Conservation (phyloP, 1,140 invertebrate species). For the Fragariocoptes setiger region DNA sequence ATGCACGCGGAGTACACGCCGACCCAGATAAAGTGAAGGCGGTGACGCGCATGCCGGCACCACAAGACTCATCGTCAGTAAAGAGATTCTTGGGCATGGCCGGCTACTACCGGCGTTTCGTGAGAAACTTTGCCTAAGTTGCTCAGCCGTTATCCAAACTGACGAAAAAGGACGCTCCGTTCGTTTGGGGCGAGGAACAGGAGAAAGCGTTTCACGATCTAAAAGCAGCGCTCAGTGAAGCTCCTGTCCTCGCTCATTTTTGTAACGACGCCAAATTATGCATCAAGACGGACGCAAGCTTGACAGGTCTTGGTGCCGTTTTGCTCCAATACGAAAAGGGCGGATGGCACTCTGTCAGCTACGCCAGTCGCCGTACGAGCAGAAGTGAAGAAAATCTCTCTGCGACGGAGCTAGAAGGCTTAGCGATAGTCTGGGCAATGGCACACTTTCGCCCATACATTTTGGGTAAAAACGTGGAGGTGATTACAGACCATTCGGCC, state of each 20-base stretch:
- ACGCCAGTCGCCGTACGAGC: constrained; percentile 5
- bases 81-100: no score
- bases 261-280: not conserved
- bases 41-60: not conserved
- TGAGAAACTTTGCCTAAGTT: constrained; percentile 8
- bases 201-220: not conserved
- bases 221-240: not conserved
- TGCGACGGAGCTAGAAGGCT: no score
- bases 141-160: constrained; percentile 9
- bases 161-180: constrained; percentile 10
- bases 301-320: constrained; percentile 5
- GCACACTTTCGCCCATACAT: no score
- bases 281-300: constrained; percentile 10
- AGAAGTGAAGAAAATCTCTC: no score
- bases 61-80: not conserved
- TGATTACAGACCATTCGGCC: no score
- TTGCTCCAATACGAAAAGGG: constrained; percentile 2
- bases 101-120: constrained; percentile 9
- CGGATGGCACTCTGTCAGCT: constrained; percentile 2
- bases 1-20: not conserved
- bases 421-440: no score
- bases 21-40: not conserved
- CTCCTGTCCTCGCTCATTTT: not conserved
- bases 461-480: no score
- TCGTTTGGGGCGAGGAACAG: constrained; percentile 1